A percentile compares a stretch with the other conserved stretches of the same genome.
Conservation (phyloP, 37 sponge, comb jelly and placozoan species). For the Agelas oroides region DNA sequence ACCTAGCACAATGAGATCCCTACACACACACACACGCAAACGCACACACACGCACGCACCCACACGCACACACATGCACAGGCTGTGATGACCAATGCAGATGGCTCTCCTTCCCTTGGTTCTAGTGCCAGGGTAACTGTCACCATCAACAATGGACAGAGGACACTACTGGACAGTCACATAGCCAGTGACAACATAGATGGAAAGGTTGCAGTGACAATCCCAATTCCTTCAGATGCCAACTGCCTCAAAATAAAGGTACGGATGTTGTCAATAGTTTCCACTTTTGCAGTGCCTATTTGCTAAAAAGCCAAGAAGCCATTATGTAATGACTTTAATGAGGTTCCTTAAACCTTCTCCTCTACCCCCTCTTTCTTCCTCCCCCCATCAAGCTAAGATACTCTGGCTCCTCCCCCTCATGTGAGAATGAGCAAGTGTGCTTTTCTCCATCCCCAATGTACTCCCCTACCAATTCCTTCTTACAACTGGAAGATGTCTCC, state of each 20-base stretch:
- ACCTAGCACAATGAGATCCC: no score
- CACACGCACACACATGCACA: conserved; percentile 5
- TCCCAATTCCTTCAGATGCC: conserved; percentile 37
- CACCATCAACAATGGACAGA: conserved; percentile 45
- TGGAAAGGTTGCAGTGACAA: background rate
- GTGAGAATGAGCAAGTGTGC: conserved; percentile 33
- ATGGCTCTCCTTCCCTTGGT: conserved; percentile 39
- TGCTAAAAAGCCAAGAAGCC: no score
- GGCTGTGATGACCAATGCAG: conserved; percentile 31
- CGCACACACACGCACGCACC: background rate
- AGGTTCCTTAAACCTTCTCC: no score
- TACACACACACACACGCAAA: no score
- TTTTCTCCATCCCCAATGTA: conserved; percentile 54
- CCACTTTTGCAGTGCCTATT: no score
- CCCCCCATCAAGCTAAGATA: background rate
- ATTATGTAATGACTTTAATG: no score
- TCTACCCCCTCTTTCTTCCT: no score
- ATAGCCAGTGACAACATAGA: background rate
- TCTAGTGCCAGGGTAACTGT: background rate
- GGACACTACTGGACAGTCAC: background rate
- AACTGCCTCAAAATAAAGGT: conserved; percentile 60
- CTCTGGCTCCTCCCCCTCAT: background rate
- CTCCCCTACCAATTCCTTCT: conserved; percentile 56
- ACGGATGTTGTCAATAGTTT: background rate
- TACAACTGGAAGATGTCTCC: conserved; percentile 31